Evolutionary conservation across 2,888 invertebrate species (phyloP), one percentile per base, ranked within the genome.

Genomic region (Dryobotodes eremita): DNA sequence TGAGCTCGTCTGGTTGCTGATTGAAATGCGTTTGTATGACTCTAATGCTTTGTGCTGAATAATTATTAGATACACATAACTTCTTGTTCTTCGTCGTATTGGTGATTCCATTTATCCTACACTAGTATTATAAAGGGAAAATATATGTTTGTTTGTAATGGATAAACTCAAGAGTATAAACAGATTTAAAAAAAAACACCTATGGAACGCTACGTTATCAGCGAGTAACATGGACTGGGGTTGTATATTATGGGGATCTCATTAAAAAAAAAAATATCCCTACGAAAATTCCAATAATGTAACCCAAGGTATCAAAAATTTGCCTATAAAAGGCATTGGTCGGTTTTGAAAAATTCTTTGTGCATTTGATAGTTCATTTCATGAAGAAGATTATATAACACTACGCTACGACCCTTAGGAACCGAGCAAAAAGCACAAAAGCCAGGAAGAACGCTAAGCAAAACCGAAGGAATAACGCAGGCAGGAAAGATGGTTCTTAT

Each of bases 1-100:
- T 93, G 93, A 94, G 92, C 89, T 81, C 84, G 92, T 90, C 90
- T 91, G 89, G 73, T 88, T 86, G 86, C 85, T 93, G 92, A 95
- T 95, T 92, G 94, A 94, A 94, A 93, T 90, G 92, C 92, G 92
- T 92, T 93, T 86, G 78, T 82, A 73, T 50, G 69, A 88, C 82
- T 89, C 86, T 87, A 83, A 83, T 89, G 71, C 23, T 74, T 26
- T 61, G 88, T 87, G 84, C 77, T 50, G 53, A 80, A 82, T 85
- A 85, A 89, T 88, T 86, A 84, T 80, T 79, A 46, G 15, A 48
- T 79, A 59, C 20, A 11, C 36, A 36, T 62, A 36, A 36, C 2
- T 31, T 62, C 6, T 31, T 64, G 7, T 23, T 50, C 20, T 4
- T 20, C 68, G 5, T 17, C 20, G 10, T 62, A 36, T 62, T 20